A percentile compares a stretch with the other conserved stretches of the same genome.
Evolutionary conservation across 2,797 vertebrate genomes (phyloP).

Genomic region (Enteromius argenteus): DNA sequence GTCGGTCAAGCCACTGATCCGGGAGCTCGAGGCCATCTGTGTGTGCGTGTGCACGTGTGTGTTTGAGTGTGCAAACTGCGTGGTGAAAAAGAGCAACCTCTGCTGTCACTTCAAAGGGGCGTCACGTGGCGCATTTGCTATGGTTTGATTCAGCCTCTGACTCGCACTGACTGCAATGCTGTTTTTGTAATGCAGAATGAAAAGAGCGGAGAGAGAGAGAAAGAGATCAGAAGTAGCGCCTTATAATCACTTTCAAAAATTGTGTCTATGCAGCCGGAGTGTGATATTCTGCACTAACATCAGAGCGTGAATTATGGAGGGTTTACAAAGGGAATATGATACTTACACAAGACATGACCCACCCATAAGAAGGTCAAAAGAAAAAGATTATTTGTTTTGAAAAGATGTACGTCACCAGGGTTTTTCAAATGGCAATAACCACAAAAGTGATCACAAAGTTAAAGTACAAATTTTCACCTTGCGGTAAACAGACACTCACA

Average conservation of each 20-base stretch:
- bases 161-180: constrained; percentile 37
- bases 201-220: constrained; percentile 3
- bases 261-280: background rate
- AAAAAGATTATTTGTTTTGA: background rate
- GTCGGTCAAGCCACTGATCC: constrained; percentile 57
- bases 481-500: background rate
- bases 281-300: constrained; percentile 1
- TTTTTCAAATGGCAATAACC: background rate
- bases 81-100: constrained; percentile 53
- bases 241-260: constrained; percentile 21
- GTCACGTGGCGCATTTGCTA: constrained; percentile 46
- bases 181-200: constrained; percentile 33
- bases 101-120: constrained; percentile 60
- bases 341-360: background rate
- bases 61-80: constrained; percentile 42
- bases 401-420: background rate
- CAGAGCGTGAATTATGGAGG: background rate
- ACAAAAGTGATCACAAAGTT: background rate
- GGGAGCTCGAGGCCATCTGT: constrained; percentile 58
- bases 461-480: background rate
- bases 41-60: constrained; percentile 41
- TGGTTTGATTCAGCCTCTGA: constrained; percentile 32
- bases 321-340: background rate
- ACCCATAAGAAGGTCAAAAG: background rate
- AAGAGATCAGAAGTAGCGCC: constrained; percentile 5